Conservation (phyloP, 2,113 vertebrate genomes). For the Laterallus jamaicensis region DNA sequence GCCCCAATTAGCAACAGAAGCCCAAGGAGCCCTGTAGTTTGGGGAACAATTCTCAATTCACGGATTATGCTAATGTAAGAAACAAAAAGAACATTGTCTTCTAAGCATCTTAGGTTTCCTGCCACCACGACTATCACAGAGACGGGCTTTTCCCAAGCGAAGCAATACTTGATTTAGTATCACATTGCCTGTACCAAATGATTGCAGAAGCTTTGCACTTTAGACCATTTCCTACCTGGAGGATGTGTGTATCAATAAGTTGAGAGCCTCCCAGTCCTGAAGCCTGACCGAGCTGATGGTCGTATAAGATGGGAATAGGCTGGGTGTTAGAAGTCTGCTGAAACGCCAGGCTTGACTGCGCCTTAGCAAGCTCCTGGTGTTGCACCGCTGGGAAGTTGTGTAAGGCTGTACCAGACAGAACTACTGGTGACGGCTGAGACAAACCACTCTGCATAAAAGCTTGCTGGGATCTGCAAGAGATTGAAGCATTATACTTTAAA, state of each 20-base stretch:
- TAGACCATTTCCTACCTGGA: conserved; percentile 83
- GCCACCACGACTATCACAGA: background rate
- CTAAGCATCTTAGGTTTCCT: background rate
- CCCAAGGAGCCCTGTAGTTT: background rate
- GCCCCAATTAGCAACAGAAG: background rate
- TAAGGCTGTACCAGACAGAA: conserved; percentile 92
- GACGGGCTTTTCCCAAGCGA: background rate
- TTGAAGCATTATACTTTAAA: background rate
- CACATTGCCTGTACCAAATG: background rate
- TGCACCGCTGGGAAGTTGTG: conserved; percentile 95
- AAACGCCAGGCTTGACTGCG: conserved; percentile 92
- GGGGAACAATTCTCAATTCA: background rate
- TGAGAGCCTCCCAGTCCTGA: conserved; percentile 94
- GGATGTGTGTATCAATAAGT: conserved; percentile 94
- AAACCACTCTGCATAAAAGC: conserved; percentile 96
- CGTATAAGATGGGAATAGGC: conserved; percentile 96
- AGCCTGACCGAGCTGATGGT: conserved; percentile 92
- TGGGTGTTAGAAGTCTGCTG: conserved; percentile 95
- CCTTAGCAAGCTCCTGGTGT: conserved; percentile 92
- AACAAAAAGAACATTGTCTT: background rate
- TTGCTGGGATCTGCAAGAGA: conserved; percentile 88
- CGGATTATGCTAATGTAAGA: background rate
- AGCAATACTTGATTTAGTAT: background rate
- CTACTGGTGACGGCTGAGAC: conserved; percentile 92
- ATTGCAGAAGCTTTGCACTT: background rate